A percentile compares a stretch with the other conserved stretches of the same genome.
These are phyloP conservation scores for Athene cunicularia DNA, from an alignment of 2,113 vertebrate species.

Conservation along the genomic window DNA sequence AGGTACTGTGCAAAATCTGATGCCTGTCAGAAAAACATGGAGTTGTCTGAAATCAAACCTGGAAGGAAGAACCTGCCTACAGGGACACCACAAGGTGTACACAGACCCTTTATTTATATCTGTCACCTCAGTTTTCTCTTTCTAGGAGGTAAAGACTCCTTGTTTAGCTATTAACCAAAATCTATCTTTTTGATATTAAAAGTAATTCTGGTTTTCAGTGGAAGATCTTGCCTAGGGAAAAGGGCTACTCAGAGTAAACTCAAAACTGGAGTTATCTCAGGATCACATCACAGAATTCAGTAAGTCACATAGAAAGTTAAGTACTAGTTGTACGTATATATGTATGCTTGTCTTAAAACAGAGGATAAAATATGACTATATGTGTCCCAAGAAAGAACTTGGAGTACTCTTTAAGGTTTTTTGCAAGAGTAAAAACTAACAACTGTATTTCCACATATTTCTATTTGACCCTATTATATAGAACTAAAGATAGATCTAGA, in stretches of 20 bases:
- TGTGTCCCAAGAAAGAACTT: background rate
- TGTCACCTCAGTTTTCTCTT: background rate
- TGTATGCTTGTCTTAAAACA: background rate
- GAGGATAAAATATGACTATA: background rate
- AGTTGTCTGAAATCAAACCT: background rate
- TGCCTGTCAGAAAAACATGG: background rate
- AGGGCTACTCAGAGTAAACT: background rate
- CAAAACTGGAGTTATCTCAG: background rate
- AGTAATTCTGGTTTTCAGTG: background rate
- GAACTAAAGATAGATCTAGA: background rate
- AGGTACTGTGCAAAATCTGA: background rate
- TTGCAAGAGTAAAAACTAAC: background rate
- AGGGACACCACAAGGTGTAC: background rate
- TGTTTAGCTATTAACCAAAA: background rate
- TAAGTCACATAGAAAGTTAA: background rate
- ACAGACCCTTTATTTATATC: background rate
- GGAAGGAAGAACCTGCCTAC: background rate
- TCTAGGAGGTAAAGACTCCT: background rate
- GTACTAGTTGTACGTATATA: background rate
- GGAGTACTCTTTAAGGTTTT: background rate
- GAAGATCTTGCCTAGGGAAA: background rate
- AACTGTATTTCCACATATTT: background rate
- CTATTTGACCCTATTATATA: background rate
- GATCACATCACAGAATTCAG: background rate
- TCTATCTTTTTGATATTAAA: background rate